Evolutionary conservation across 2,797 vertebrate species (phyloP).

Genomic region (Sus cebifrons): DNA sequence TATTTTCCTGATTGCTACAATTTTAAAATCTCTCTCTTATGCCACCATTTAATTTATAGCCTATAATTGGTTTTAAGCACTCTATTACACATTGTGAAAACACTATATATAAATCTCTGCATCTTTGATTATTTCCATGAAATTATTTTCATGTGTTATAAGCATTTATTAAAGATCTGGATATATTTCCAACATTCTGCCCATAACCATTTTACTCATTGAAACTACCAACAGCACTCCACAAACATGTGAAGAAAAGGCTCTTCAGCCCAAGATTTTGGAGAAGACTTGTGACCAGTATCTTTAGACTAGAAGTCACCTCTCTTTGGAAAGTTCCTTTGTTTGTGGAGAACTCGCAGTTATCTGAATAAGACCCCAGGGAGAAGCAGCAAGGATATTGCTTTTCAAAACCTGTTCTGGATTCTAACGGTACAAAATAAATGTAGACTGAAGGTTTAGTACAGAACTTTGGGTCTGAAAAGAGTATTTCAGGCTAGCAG

Average conservation of each 20-base stretch:
- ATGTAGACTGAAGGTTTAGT: background rate
- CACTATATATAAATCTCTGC: background rate
- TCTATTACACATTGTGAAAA: background rate
- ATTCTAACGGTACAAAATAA: background rate
- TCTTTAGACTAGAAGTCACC: background rate
- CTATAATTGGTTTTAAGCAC: background rate
- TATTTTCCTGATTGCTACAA: background rate
- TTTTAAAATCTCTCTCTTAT: background rate
- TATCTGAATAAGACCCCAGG: background rate
- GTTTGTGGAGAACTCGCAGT: background rate
- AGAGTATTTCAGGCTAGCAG: background rate
- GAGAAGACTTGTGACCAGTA: background rate
- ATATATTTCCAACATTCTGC: background rate
- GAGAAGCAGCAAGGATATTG: background rate
- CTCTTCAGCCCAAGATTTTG: background rate
- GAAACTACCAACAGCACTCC: background rate
- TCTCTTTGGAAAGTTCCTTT: background rate
- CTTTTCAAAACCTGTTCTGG: background rate
- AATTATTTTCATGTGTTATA: background rate
- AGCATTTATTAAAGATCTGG: background rate
- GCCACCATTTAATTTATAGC: background rate
- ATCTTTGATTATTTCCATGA: conserved; percentile 33
- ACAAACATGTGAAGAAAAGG: background rate
- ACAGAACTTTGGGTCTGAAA: background rate
- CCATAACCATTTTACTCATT: background rate